Evolutionary conservation across 2,113 vertebrate genomes (phyloP).

Genomic region (Rhineura floridana): DNA sequence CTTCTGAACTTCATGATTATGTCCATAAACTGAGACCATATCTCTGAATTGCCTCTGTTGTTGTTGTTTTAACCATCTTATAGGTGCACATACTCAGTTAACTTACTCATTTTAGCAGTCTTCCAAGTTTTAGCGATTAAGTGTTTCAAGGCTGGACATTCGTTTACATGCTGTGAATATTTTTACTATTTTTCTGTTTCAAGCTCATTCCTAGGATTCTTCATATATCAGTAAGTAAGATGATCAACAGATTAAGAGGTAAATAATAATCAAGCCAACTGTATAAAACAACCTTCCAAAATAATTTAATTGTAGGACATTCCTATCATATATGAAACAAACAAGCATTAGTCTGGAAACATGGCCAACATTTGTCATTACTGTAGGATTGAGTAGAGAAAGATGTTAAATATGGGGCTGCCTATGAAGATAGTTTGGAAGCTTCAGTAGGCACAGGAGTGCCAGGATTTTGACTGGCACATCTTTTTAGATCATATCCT

Average conservation of each 20-base stretch:
- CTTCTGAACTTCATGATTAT: not conserved
- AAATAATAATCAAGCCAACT: not conserved
- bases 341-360: not conserved
- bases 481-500: not conserved
- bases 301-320: not conserved
- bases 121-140: not conserved
- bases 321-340: not conserved
- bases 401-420: not conserved
- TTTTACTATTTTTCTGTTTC: not conserved
- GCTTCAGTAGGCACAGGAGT: not conserved
- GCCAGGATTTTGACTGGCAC: not conserved
- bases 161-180: not conserved
- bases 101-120: not conserved
- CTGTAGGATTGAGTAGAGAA: not conserved
- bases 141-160: not conserved
- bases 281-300: not conserved
- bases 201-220: not conserved
- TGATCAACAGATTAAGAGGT: not conserved
- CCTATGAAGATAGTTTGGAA: not conserved
- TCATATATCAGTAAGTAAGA: not conserved
- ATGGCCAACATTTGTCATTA: not conserved
- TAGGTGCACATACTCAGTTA: not conserved
- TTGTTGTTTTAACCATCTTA: not conserved
- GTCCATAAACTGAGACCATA: not conserved
- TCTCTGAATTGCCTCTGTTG: not conserved